Base-by-base conservation (phyloP, 2,797 vertebrate species). In the Danio albolineatus region DNA sequence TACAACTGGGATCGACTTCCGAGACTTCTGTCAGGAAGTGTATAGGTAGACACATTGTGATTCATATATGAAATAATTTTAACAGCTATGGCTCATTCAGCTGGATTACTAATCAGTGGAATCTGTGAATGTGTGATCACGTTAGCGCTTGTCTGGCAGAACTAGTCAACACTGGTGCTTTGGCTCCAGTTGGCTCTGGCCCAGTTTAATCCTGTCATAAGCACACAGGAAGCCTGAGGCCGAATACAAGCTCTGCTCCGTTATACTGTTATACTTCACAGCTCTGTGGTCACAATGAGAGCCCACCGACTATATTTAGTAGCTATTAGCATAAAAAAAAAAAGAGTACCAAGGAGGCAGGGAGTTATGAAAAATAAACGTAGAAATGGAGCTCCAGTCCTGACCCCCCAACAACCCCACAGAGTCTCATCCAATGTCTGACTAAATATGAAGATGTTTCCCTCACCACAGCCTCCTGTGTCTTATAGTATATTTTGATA, bases 321-420 rank as follows among this genome's bases (percentile, higher is more conserved):
- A 70, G 43, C 36, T 70, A 78, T 78, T 78, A 70, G 65, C 76
- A 78, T 69, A 60, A 78, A 78, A 76, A 60, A 78, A 78, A 76
- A 89, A 54, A 76, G 57, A 51, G 39, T 57, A 64, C 16, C 84
- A 70, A 85, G 82, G 77, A 43, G 57, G 17, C 62, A 82, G 81
- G 71, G 54, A 36, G 49, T 78, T 69, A 10, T 38, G n/a, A n/a
- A 10, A 51, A 70, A 70, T 60, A 60, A 60, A 19, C 19, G 1
- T 19, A 49, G 16, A 69, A 49, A 38, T 5, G 16, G 10, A 46
- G 21, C 46, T 59, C 12, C 48, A 64, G 60, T 19, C 19, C n/a
- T 48, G 41, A 77, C 64, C 41, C 38, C 6, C 46, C 28, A 36
- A 41, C 59, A 19, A 39, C 28, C 36, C 44, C 4, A 39, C 57